phyloP scores from a whole-genome alignment of 2,888 invertebrate species.

The Saturnia japonica region DNA sequence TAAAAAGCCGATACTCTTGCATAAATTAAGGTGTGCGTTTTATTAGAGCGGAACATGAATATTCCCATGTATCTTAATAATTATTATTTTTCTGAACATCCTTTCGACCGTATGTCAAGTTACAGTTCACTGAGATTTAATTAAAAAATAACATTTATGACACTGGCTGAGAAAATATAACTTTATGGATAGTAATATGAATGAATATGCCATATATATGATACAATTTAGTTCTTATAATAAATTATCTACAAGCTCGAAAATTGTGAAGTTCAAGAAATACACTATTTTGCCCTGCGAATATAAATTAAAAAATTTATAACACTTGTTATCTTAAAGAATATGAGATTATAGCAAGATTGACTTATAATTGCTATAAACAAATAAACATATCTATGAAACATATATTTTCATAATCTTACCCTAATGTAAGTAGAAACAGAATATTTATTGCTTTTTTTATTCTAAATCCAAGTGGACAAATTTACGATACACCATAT shows the following conservation, averaged over 20 bases:
- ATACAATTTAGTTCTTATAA: neutral
- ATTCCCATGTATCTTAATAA: conserved; percentile 68
- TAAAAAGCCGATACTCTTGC: conserved; percentile 70
- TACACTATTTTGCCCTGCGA: no score
- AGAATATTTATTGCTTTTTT: conserved; percentile 64
- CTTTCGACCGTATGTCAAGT: conserved; percentile 17
- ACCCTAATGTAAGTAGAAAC: conserved; percentile 27
- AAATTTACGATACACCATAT: conserved; percentile 76
- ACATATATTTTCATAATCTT: conserved; percentile 27
- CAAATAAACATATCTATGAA: conserved; percentile 1
- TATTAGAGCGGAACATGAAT: conserved; percentile 68
- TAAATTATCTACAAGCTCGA: neutral
- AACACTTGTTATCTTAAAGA: no score
- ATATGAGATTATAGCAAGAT: neutral
- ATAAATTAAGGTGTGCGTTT: conserved; percentile 73
- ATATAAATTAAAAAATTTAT: no score
- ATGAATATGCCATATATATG: neutral
- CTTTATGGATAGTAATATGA: neutral
- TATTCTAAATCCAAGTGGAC: conserved; percentile 73
- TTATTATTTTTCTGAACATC: conserved; percentile 49
- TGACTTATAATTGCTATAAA: neutral
- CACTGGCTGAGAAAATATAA: neutral
- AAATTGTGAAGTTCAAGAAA: no score
- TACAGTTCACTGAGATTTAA: neutral
- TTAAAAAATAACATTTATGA: conserved; percentile 21